These are phyloP conservation scores for Motacilla tschutschensis DNA, from an alignment of 2,113 vertebrate genomes.

Conservation along the genomic window DNA sequence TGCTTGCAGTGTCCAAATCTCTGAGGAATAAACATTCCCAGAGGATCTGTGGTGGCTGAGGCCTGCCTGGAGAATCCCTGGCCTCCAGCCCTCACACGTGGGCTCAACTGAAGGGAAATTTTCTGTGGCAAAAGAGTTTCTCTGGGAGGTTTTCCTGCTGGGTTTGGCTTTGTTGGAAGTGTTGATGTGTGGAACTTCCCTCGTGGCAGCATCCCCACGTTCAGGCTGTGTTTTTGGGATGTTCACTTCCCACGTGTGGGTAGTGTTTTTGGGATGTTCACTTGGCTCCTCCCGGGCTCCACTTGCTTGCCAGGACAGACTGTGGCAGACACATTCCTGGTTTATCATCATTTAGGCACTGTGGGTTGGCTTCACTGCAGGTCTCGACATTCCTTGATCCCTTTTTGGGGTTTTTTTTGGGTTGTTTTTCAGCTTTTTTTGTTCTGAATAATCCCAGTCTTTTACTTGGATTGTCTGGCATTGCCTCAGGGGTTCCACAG, in stretches of 20 bases:
- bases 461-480: rapidly evolving
- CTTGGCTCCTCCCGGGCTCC: not conserved
- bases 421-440: not conserved
- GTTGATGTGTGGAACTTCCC: not conserved
- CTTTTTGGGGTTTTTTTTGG: rapidly evolving
- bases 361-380: not conserved
- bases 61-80: not conserved
- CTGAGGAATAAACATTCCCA: not conserved
- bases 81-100: rapidly evolving
- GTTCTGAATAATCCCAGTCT: not conserved
- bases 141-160: not conserved
- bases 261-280: not conserved
- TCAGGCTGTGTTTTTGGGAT: not conserved
- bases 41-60: not conserved
- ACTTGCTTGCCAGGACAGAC: not conserved
- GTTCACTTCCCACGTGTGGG: not conserved
- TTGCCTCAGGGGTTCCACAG: not conserved
- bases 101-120: not conserved
- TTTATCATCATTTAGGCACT: not conserved
- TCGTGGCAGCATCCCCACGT: not conserved
- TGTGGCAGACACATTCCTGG: not conserved
- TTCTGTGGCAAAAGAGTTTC: not conserved
- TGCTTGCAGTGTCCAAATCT: not conserved
- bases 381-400: rapidly evolving
- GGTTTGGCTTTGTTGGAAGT: not conserved